phyloP scores from a whole-genome alignment of 2,888 invertebrate species.

The Nemapogon koenigi region DNA sequence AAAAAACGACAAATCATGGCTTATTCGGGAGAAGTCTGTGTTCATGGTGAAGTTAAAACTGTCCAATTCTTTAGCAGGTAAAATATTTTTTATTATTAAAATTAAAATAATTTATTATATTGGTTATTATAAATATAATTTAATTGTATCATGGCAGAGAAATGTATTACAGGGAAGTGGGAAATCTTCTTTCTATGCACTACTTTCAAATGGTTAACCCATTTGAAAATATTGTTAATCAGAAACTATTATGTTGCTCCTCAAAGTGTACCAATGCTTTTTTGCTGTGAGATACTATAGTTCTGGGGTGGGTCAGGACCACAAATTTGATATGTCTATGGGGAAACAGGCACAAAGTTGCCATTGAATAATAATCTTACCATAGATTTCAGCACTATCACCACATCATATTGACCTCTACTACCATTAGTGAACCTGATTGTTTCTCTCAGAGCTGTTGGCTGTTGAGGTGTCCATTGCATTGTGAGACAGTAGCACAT shows the following conservation, averaged over 20 bases:
- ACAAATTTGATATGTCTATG: background rate
- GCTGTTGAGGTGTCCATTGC: conserved; percentile 68
- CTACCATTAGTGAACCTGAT: conserved; percentile 69
- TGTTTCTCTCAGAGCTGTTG: conserved; percentile 67
- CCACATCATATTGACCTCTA: conserved; percentile 71
- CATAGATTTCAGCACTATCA: conserved; percentile 68
- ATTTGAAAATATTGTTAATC: too few species aligned
- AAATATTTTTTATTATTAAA: conserved; percentile 53
- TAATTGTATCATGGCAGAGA: too few species aligned
- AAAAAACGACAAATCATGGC: conserved; percentile 46
- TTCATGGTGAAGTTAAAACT: conserved; percentile 56
- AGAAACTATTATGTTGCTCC: too few species aligned
- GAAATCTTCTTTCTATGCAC: too few species aligned
- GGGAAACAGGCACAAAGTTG: too few species aligned
- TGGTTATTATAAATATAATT: too few species aligned
- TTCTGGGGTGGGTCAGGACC: background rate
- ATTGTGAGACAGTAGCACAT: conserved; percentile 63
- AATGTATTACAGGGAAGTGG: too few species aligned
- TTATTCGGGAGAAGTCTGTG: conserved; percentile 49
- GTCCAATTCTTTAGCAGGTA: conserved; percentile 50
- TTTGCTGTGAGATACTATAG: too few species aligned
- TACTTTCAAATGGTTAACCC: too few species aligned
- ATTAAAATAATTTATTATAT: too few species aligned
- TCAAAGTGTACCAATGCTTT: too few species aligned
- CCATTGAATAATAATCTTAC: conserved; percentile 26